Evolutionary conservation across 2,888 invertebrate genomes (phyloP), one percentile per base, ranked within the genome.

Genomic region (Anagyrus pseudococci): DNA sequence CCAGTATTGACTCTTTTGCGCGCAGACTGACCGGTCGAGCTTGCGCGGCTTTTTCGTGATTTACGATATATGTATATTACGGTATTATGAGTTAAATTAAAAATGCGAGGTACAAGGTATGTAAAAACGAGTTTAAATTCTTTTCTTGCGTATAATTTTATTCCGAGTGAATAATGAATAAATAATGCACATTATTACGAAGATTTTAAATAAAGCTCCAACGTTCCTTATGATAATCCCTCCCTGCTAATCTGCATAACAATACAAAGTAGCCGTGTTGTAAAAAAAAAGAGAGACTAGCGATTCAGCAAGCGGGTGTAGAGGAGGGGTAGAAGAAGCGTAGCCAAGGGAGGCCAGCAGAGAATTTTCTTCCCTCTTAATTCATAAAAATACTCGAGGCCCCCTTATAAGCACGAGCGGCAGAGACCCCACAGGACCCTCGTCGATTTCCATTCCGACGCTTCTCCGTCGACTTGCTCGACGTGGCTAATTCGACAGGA

Each of bases 381-480:
- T 73, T 72, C 71, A 71, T 71, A 73, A 73, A 71, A 74, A 73
- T 70, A 72, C 72, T 70, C 57, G n/a, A n/a, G n/a, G 58, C 58
- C 62, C 66, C 57, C 44, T 20, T 3, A 52, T 54, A 15, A 66
- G 59, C 59, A 62, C 58, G 56, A 66, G 62, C 66, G 55, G 58
- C 68, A 54, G 64, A 63, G 60, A 62, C 15, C 43, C 58, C n/a
- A n/a, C n/a, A n/a, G n/a, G 50, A 62, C 66, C 65, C 66, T 68
- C 66, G 53, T 64, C 62, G 61, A 68, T 63, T 62, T 66, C 61
- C 64, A 62, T 66, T 49, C 47, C 62, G 43, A 13, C n/a, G 49
- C 48, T 58, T 49, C 29, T 37, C 22, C 19, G 46, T 37, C 25
- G 4, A 10, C 37, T 25, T 17, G 41, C n/a, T 44, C 53, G 49